These are phyloP conservation scores for Pterocles burchelli DNA, from an alignment of 2,113 vertebrate genomes.

Conservation along the genomic window DNA sequence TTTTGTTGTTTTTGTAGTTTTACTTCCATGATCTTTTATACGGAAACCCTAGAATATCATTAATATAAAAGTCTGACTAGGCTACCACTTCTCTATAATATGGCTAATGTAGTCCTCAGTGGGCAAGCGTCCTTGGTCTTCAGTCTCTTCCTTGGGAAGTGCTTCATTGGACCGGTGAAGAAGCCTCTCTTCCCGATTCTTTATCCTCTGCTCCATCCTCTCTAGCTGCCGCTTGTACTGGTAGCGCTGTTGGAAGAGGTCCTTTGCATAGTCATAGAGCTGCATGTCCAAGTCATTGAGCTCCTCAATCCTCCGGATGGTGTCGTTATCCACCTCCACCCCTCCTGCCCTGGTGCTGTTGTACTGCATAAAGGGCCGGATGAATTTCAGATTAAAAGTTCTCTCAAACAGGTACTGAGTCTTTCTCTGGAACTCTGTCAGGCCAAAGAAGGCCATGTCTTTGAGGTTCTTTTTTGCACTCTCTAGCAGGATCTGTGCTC, in stretches of 20 bases:
- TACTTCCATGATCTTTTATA: slow-evolving; percentile 28
- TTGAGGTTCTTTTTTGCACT: slow-evolving; percentile 97
- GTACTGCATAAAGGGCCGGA: slow-evolving; percentile 98
- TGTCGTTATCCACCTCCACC: slow-evolving; percentile 91
- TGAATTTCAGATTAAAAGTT: slow-evolving; percentile 96
- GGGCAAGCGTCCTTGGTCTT: slow-evolving; percentile 87
- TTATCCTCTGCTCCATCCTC: slow-evolving; percentile 89
- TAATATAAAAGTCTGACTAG: slow-evolving; percentile 70
- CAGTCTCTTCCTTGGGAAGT: slow-evolving; percentile 77
- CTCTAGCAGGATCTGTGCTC: slow-evolving; percentile 93
- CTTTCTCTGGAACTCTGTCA: slow-evolving; percentile 98
- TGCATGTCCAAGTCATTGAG: slow-evolving; percentile 98
- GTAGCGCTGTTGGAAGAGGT: slow-evolving; percentile 98
- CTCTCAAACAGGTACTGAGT: slow-evolving; percentile 98
- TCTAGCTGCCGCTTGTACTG: slow-evolving; percentile 95
- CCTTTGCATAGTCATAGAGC: slow-evolving; percentile 96
- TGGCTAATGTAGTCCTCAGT: slow-evolving; percentile 99
- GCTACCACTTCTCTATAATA: slow-evolving; percentile 99
- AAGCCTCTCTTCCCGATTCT: slow-evolving; percentile 85
- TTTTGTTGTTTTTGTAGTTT: neutral
- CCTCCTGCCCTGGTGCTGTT: slow-evolving; percentile 96
- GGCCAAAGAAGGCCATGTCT: slow-evolving; percentile 98
- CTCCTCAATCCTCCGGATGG: slow-evolving; percentile 93
- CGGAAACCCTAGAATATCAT: slow-evolving; percentile 54
- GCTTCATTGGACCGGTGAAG: slow-evolving; percentile 83